phyloP scores from a whole-genome alignment of 1,140 invertebrate species.

The fruit fly (Drosophila melanogaster) region DNA sequence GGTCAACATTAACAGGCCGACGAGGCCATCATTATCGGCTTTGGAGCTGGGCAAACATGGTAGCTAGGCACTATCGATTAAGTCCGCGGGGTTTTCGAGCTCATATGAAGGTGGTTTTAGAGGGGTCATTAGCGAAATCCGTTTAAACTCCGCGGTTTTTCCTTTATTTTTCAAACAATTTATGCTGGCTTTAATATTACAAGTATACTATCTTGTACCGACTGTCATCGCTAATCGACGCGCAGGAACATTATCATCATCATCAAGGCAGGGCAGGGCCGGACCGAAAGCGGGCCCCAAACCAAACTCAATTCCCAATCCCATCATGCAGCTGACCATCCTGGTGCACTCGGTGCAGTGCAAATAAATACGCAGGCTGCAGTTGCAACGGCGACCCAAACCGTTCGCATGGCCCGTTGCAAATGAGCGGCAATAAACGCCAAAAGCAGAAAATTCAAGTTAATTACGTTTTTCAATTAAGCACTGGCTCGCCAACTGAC shows the following conservation, averaged over 20 bases:
- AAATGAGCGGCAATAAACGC: slow-evolving; percentile 81
- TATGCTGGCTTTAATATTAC: too few species aligned
- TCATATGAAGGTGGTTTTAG: not conserved
- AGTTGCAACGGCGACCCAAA: slow-evolving; percentile 47
- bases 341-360: slow-evolving; percentile 21
- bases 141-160: too few species aligned
- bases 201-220: not conserved
- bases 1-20: slow-evolving; percentile 63
- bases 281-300: slow-evolving; percentile 2
- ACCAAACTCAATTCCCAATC: slow-evolving; percentile 44
- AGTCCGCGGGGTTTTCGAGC: too few species aligned
- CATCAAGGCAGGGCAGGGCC: not conserved
- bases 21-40: slow-evolving; percentile 10
- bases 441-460: slow-evolving; percentile 82
- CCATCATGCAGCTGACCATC: slow-evolving; percentile 25
- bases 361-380: slow-evolving; percentile 68
- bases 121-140: too few species aligned
- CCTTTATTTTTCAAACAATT: too few species aligned
- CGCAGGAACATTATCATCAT: slow-evolving; percentile 13
- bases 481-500: slow-evolving; percentile 48
- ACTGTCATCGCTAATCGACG: slow-evolving; percentile 39
- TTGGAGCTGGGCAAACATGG: not conserved
- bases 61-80: not conserved
- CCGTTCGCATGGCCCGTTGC: slow-evolving; percentile 60
- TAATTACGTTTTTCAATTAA: slow-evolving; percentile 83